Evolutionary conservation across 2,888 invertebrate genomes (phyloP).

Genomic region (Leuctra nigra): DNA sequence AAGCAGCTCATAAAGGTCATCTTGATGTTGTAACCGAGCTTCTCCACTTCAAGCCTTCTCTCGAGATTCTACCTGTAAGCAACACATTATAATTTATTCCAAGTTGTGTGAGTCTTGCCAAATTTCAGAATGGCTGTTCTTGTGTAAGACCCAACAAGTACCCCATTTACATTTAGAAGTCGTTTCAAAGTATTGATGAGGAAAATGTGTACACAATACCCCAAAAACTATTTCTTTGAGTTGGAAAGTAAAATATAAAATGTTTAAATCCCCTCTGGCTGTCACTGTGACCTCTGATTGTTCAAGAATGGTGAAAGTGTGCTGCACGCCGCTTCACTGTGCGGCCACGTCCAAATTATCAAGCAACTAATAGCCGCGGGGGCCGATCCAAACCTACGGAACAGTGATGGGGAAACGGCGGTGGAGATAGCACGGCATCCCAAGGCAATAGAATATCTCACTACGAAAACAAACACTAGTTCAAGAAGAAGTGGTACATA

Average conservation of each 20-base stretch:
- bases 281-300: constrained; percentile 9
- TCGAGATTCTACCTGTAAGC: constrained; percentile 73
- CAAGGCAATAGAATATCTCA: background rate
- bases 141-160: too few species aligned
- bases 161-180: too few species aligned
- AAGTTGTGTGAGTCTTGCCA: too few species aligned
- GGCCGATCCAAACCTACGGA: constrained; percentile 58
- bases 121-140: too few species aligned
- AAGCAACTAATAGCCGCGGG: constrained; percentile 66
- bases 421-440: background rate
- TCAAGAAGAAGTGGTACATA: too few species aligned
- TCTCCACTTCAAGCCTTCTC: constrained; percentile 72
- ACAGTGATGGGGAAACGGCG: constrained; percentile 70
- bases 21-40: constrained; percentile 78
- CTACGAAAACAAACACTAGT: too few species aligned
- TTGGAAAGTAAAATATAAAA: too few species aligned
- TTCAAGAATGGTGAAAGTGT: constrained; percentile 85
- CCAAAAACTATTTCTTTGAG: too few species aligned
- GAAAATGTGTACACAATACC: too few species aligned
- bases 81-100: too few species aligned
- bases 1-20: constrained; percentile 93
- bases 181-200: too few species aligned
- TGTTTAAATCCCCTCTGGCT: background rate
- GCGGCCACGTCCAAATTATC: constrained; percentile 74
- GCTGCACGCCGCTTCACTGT: constrained; percentile 85